A percentile compares a stretch with the other conserved stretches of the same genome.
These are phyloP conservation scores for Camponotus floridanus DNA, from an alignment of 1,140 invertebrate genomes.

Conservation along the genomic window DNA sequence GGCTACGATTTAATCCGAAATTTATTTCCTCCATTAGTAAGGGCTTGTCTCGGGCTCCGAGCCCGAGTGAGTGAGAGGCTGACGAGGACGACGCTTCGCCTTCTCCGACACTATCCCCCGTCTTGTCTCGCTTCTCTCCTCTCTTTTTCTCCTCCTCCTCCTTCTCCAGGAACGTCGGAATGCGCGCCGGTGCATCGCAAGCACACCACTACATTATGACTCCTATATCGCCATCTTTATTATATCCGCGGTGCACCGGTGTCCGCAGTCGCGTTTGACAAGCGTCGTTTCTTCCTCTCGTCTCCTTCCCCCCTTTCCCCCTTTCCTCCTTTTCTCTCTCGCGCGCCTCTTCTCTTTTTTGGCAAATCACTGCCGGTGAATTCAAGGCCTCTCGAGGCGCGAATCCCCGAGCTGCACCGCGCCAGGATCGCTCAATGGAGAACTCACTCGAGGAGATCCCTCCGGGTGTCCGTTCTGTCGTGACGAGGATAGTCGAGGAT, in stretches of 20 bases:
- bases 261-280: conserved; percentile 79
- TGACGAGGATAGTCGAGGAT: conserved; percentile 48
- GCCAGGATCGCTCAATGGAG: conserved; percentile 45
- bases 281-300: conserved; percentile 69
- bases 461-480: conserved; percentile 39
- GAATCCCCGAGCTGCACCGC: not conserved
- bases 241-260: conserved; percentile 79
- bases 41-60: conserved; percentile 84
- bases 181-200: conserved; percentile 78
- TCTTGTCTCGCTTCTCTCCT: conserved; percentile 65
- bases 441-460: conserved; percentile 40
- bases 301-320: conserved; percentile 40
- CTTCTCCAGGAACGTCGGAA: conserved; percentile 78
- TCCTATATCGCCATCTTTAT: conserved; percentile 86
- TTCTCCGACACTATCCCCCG: conserved; percentile 64
- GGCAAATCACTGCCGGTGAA: conserved; percentile 58
- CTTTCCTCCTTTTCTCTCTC: conserved; percentile 54
- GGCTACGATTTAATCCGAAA: conserved; percentile 86
- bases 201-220: conserved; percentile 85
- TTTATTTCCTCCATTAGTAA: conserved; percentile 87
- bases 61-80: conserved; percentile 84
- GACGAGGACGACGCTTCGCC: conserved; percentile 79
- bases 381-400: conserved; percentile 47
- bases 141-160: conserved; percentile 13
- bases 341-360: conserved; percentile 59